A percentile compares a stretch with the other conserved stretches of the same genome.
phyloP scores from a whole-genome alignment of 2,797 vertebrate species.

The Valencia hispanica region DNA sequence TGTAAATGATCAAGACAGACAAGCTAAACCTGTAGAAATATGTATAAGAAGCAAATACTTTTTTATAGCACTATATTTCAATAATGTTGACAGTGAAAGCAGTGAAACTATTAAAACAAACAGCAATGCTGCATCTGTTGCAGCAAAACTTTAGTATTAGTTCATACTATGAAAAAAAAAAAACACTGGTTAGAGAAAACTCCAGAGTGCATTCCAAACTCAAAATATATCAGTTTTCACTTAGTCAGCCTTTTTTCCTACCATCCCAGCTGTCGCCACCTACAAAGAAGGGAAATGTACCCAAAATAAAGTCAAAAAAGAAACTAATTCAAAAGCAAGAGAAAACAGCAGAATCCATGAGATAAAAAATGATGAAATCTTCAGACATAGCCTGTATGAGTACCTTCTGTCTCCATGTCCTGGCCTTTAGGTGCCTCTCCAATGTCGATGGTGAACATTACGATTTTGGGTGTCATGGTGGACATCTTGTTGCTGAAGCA shows the following conservation, averaged over 20 bases:
- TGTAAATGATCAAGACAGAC: not conserved
- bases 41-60: not conserved
- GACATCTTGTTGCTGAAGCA: conserved; percentile 99
- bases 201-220: conserved; percentile 57
- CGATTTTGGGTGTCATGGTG: conserved; percentile 99
- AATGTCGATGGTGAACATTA: conserved; percentile 99
- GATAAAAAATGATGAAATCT: too few relatives aligned
- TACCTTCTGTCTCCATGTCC: conserved; percentile 99
- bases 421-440: conserved; percentile 97
- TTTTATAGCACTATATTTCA: not conserved
- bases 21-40: not conserved
- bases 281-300: conserved; percentile 53
- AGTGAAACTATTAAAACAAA: conserved; percentile 50
- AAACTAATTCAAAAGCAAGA: conserved; percentile 8
- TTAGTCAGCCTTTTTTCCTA: conserved; percentile 69
- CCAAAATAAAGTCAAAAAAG: conserved; percentile 44
- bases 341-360: not conserved
- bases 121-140: conserved; percentile 8
- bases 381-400: not conserved
- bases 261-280: conserved; percentile 86
- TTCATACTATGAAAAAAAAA: conserved; percentile 53
- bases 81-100: conserved; percentile 33
- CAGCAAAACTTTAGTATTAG: conserved; percentile 45
- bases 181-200: conserved; percentile 66
- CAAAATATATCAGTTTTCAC: conserved; percentile 31